A percentile compares a stretch with the other conserved stretches of the same genome.
Evolutionary conservation across 1,140 invertebrate genomes (phyloP).

Genomic region (Vanessa atalanta): DNA sequence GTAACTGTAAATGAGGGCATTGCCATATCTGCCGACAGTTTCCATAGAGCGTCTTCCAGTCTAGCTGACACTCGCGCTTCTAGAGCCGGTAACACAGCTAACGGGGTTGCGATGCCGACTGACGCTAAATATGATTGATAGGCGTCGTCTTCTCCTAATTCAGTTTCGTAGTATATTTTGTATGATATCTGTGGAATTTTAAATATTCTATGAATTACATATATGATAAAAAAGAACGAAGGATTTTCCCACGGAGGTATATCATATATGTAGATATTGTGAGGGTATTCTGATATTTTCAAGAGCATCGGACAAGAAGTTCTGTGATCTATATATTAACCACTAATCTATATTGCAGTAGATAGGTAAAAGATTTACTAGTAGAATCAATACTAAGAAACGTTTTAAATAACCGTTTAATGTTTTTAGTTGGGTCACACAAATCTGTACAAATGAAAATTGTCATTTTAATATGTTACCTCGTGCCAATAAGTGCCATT

Average conservation of each 20-base stretch:
- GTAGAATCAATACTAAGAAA: no score
- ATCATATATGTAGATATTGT: no score
- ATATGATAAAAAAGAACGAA: no score
- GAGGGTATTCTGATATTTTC: no score
- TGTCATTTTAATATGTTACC: slow-evolving; percentile 58
- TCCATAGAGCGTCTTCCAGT: slow-evolving; percentile 70
- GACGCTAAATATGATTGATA: slow-evolving; percentile 66
- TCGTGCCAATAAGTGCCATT: slow-evolving; percentile 81
- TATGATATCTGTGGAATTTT: slow-evolving; percentile 63
- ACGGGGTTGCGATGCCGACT: slow-evolving; percentile 62
- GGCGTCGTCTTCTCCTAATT: slow-evolving; percentile 69
- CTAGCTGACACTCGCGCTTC: slow-evolving; percentile 63
- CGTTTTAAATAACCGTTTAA: no score
- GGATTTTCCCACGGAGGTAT: no score
- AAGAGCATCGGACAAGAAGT: no score
- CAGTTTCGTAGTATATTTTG: slow-evolving; percentile 69
- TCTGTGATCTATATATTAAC: no score
- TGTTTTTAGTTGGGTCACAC: no score
- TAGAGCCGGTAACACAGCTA: slow-evolving; percentile 64
- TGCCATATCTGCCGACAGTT: slow-evolving; percentile 66
- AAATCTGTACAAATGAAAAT: no score
- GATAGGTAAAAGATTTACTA: no score
- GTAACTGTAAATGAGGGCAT: slow-evolving; percentile 74
- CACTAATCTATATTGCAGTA: no score
- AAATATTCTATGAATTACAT: not conserved